Conservation (phyloP, 2,797 vertebrate species). For the Lacerta agilis region DNA sequence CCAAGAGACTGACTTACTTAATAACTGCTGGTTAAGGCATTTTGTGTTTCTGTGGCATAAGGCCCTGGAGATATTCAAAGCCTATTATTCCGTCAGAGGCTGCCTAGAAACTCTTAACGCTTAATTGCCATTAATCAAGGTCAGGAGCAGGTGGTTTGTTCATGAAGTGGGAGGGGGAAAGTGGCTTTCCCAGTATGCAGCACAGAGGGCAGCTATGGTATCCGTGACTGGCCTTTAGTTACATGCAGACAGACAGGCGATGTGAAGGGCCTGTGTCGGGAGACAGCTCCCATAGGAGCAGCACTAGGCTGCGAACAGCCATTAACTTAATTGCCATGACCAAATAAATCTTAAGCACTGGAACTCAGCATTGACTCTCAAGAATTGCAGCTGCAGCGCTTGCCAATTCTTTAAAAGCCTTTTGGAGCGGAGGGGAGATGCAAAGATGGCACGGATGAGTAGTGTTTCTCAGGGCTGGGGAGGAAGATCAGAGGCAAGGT, state of each 20-base stretch:
- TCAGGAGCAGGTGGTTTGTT: slow-evolving; percentile 67
- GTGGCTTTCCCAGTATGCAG: slow-evolving; percentile 53
- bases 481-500: background rate
- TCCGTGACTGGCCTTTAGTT: slow-evolving; percentile 44
- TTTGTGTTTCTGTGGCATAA: background rate
- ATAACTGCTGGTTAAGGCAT: background rate
- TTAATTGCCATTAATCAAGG: slow-evolving; percentile 48
- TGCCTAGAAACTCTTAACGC: slow-evolving; percentile 35
- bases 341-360: background rate
- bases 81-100: rapidly evolving
- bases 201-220: slow-evolving; percentile 28
- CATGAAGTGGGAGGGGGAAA: slow-evolving; percentile 23
- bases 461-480: background rate
- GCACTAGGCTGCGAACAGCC: background rate
- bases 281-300: background rate
- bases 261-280: slow-evolving; percentile 27
- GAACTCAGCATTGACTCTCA: background rate
- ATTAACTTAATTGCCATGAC: background rate
- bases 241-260: background rate
- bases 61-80: slow-evolving; percentile 29
- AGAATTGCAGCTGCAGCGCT: background rate
- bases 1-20: background rate
- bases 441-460: background rate
- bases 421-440: background rate
- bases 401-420: background rate